Base-by-base conservation (phyloP, 1,140 invertebrate species). In the Philopotamus ludificatus region DNA sequence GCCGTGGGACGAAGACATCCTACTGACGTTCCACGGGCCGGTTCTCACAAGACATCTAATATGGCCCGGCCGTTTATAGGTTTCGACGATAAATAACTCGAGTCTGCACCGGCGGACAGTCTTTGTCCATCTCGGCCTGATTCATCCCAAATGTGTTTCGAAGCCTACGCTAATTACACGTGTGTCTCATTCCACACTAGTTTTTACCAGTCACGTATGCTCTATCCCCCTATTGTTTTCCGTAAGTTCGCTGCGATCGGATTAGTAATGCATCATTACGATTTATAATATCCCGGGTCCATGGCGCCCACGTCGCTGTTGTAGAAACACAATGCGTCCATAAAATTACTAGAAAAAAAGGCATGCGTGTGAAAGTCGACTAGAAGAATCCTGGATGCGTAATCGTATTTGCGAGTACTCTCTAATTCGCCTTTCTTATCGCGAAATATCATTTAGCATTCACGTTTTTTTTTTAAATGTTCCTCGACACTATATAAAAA, bases 1-100 rank as follows among this genome's bases (percentile, higher is more conserved):
- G 28, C 55, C 55, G 55, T 58, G 55, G 55, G 55, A 42, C 55
- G 55, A 44, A 42, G 55, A 58, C 28, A 58, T 41, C 55, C 55
- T 58, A 58, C 28, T 45, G 28, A 54, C 18, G 7, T 47, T 4
- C 28, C 28, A 50, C 28, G 39, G 23, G 51, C 26, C 18, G 51
- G 23, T 50, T 55, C 51, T 55, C 28, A 8, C n/a, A n/a, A n/a
- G n/a, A n/a, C 15, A 1, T 58, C 55, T 58, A 58, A 58, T 58
- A 58, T 44, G 55, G 55, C 28, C 28, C 15, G 16, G 16, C 18
- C 25, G 23, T 2, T 41, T 44, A 39, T 44, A 58, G 28, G 15
- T 44, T 58, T 58, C 16, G 39, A 44, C 55, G 41, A 58, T 58
- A 58, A 58, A 58, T 58, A 44, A 58, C 28, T n/a, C 53, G 20